These are phyloP conservation scores for Lepidochrysops patricia DNA, from an alignment of 2,888 invertebrate species.

Conservation along the genomic window DNA sequence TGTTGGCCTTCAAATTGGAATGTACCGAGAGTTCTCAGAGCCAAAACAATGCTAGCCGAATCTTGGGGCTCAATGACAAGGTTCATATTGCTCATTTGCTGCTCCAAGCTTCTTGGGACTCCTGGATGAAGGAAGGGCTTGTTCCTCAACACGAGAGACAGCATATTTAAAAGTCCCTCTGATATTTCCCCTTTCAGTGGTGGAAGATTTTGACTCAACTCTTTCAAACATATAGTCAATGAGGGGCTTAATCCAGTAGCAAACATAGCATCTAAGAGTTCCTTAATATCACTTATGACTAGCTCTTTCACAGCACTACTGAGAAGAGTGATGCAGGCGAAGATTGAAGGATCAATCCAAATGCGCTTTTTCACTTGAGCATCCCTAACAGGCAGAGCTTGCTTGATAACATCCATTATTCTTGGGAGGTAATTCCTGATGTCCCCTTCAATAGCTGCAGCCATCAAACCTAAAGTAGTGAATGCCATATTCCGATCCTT, in stretches of 20 bases:
- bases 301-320: constrained; percentile 89
- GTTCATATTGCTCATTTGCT: constrained; percentile 62
- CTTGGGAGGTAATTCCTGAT: constrained; percentile 86
- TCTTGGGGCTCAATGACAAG: constrained; percentile 78
- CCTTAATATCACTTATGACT: constrained; percentile 85
- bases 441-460: constrained; percentile 89
- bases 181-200: constrained; percentile 91
- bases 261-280: constrained; percentile 93
- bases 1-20: constrained; percentile 92
- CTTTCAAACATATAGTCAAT: constrained; percentile 91
- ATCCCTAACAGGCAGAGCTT: constrained; percentile 85
- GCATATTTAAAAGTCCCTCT: constrained; percentile 91
- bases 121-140: constrained; percentile 88
- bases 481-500: constrained; percentile 92
- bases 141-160: constrained; percentile 92
- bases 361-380: constrained; percentile 83
- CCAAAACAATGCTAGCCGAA: constrained; percentile 89
- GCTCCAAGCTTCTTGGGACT: constrained; percentile 78
- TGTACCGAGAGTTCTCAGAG: constrained; percentile 92
- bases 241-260: constrained; percentile 93
- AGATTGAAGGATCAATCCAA: constrained; percentile 89
- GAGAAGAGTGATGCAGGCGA: constrained; percentile 93
- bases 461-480: constrained; percentile 91
- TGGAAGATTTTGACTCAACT: constrained; percentile 91
- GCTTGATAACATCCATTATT: constrained; percentile 89